A percentile compares a stretch with the other conserved stretches of the same genome.
These are phyloP conservation scores for Drosophila baimaii DNA, from an alignment of 1,140 invertebrate genomes.

Conservation along the genomic window DNA sequence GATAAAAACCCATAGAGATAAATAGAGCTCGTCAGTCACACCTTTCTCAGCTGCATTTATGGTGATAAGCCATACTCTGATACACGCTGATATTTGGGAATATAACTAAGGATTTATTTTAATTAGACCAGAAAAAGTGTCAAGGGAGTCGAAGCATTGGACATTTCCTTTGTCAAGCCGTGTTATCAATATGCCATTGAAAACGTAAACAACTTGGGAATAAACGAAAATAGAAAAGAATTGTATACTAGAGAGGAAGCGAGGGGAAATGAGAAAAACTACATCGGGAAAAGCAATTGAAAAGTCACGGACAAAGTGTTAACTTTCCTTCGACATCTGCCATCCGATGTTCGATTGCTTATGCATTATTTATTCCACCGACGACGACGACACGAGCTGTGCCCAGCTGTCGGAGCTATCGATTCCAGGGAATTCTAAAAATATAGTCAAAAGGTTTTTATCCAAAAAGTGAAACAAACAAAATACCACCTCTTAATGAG, in stretches of 20 bases:
- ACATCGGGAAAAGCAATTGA: conserved; percentile 35
- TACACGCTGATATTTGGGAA: too few relatives aligned
- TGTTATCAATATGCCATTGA: not conserved
- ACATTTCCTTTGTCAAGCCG: not conserved
- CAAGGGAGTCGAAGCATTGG: not conserved
- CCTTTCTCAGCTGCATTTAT: too few relatives aligned
- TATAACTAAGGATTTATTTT: not conserved
- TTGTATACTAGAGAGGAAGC: not conserved
- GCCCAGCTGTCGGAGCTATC: conserved; percentile 30
- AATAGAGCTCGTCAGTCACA: too few relatives aligned
- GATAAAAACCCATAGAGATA: not conserved
- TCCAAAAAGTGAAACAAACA: not conserved
- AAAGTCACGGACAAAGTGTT: conserved; percentile 40
- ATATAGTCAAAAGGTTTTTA: conserved; percentile 23
- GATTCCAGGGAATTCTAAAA: conserved; percentile 32
- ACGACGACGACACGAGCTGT: conserved; percentile 12
- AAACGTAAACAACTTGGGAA: not conserved
- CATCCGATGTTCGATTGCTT: conserved; percentile 24
- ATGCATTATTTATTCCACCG: conserved; percentile 28
- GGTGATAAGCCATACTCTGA: too few relatives aligned
- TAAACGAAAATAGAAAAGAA: conserved; percentile 2
- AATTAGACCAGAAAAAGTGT: too few relatives aligned
- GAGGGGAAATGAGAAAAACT: conserved; percentile 17
- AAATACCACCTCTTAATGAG: not conserved
- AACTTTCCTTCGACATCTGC: conserved; percentile 24